Evolutionary conservation across 1,140 invertebrate species (phyloP).

Genomic region (Delia radicum): DNA sequence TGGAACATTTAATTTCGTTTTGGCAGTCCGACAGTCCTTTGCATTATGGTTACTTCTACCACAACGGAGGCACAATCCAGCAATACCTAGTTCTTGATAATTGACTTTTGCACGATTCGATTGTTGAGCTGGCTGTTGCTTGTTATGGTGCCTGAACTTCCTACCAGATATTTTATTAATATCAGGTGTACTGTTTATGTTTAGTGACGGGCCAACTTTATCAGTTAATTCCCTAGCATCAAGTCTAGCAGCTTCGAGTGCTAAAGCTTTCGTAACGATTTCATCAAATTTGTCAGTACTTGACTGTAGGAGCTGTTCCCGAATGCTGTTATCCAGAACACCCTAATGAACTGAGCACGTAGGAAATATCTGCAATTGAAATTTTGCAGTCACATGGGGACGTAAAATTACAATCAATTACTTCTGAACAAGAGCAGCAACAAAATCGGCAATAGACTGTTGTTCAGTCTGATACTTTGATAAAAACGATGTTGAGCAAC

Average conservation of each 20-base stretch:
- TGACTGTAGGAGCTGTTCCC: too few relatives aligned
- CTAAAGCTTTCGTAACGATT: conserved; percentile 32
- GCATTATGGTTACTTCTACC: neutral
- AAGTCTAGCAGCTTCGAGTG: neutral
- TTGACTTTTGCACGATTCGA: neutral
- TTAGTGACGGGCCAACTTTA: neutral
- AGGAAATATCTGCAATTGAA: too few relatives aligned
- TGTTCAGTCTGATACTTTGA: neutral
- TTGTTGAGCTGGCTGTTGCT: neutral
- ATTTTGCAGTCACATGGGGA: neutral
- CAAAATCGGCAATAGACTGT: neutral
- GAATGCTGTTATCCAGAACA: too few relatives aligned
- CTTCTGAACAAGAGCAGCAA: neutral
- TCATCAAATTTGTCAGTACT: neutral
- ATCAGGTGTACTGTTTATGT: neutral
- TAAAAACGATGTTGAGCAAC: neutral
- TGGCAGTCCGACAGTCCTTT: neutral
- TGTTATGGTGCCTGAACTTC: neutral
- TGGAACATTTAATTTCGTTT: neutral
- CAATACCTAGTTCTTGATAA: neutral
- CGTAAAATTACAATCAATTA: neutral
- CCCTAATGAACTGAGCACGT: too few relatives aligned
- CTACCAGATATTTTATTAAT: neutral
- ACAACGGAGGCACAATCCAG: neutral
- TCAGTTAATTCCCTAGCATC: neutral